Conservation (phyloP, 2,888 invertebrate genomes). For the Cosmia trapezina region DNA sequence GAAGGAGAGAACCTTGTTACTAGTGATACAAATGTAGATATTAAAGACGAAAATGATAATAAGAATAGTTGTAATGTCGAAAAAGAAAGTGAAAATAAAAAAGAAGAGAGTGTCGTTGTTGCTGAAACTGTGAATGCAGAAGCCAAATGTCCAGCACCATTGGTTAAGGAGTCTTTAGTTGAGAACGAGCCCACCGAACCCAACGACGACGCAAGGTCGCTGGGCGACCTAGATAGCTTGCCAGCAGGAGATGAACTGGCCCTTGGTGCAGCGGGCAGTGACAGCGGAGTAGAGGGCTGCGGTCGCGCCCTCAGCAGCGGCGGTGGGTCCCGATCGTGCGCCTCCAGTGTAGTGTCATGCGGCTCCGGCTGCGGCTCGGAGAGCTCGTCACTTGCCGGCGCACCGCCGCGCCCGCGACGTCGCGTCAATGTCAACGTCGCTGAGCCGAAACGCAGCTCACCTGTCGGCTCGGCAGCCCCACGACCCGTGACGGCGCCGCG, state of each 20-base stretch:
- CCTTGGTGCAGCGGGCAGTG: constrained; percentile 92
- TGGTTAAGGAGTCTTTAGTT: constrained; percentile 75
- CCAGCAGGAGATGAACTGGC: constrained; percentile 85
- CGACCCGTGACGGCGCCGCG: constrained; percentile 88
- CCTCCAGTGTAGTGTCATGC: constrained; percentile 94
- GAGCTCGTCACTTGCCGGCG: constrained; percentile 92
- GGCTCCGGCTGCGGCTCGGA: constrained; percentile 95
- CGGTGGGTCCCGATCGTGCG: constrained; percentile 93
- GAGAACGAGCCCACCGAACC: constrained; percentile 81
- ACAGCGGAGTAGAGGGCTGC: constrained; percentile 94
- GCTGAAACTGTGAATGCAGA: constrained; percentile 69
- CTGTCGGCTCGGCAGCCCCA: constrained; percentile 89
- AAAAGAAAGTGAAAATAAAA: constrained; percentile 70
- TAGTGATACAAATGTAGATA: constrained; percentile 62
- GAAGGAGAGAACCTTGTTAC: constrained; percentile 67
- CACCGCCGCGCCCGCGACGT: constrained; percentile 86
- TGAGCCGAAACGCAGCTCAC: constrained; percentile 88
- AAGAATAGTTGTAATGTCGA: constrained; percentile 67
- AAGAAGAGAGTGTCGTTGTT: constrained; percentile 70
- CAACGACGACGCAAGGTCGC: constrained; percentile 84
- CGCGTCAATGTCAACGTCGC: constrained; percentile 91
- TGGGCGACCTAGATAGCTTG: constrained; percentile 85
- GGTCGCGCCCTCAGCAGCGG: constrained; percentile 93
- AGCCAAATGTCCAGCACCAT: constrained; percentile 63
- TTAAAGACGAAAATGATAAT: constrained; percentile 68